phyloP scores from a whole-genome alignment of 2,113 vertebrate species.

The Phalacrocorax aristotelis region DNA sequence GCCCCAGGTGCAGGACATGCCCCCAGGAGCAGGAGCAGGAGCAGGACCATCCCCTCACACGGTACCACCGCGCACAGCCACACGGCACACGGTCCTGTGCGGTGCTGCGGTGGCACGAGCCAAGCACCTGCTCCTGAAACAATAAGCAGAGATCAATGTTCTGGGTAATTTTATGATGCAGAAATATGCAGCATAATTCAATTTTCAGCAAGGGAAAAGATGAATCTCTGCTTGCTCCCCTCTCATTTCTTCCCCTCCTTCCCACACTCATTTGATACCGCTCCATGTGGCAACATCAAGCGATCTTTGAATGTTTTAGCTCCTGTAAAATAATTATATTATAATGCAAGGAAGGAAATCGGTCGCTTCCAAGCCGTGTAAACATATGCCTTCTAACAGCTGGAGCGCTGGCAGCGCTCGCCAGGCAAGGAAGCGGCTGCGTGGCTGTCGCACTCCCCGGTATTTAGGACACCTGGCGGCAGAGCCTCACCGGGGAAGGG shows the following conservation, averaged over 20 bases:
- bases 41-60: fast-evolving
- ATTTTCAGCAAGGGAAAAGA: not conserved
- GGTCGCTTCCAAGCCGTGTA: not conserved
- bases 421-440: not conserved
- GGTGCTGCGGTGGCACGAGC: not conserved
- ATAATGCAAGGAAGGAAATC: not conserved
- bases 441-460: not conserved
- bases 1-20: not conserved
- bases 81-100: fast-evolving
- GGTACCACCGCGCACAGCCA: not conserved
- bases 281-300: constrained; percentile 35
- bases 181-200: not conserved
- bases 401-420: not conserved
- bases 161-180: not conserved
- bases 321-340: constrained; percentile 19
- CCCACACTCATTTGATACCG: not conserved
- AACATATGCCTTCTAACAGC: constrained; percentile 27
- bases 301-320: not conserved
- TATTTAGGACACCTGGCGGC: not conserved
- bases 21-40: too few species aligned
- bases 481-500: fast-evolving
- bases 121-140: not conserved
- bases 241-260: not conserved
- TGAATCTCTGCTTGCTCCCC: not conserved
- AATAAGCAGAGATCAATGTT: not conserved